Percentiles rank a stretch among this genome's conserved stretches.
These are phyloP conservation scores for Drosophila lini DNA, from an alignment of 1,140 invertebrate genomes.

Conservation along the genomic window DNA sequence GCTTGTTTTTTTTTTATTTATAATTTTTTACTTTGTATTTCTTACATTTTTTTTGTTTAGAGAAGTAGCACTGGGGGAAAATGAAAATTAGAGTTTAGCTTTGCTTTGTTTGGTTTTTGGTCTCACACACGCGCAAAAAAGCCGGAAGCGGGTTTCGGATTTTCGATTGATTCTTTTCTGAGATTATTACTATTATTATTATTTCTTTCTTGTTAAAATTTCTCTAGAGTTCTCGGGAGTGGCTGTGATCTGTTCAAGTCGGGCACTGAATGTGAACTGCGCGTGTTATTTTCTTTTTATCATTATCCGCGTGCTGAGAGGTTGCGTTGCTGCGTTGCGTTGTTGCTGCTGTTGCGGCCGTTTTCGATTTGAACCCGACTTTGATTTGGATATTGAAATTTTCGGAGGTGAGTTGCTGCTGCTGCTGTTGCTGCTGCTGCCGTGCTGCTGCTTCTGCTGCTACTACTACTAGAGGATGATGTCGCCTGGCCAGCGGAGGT, in stretches of 20 bases:
- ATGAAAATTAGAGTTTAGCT: slow-evolving; percentile 34
- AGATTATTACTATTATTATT: slow-evolving; percentile 1
- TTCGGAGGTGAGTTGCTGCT: slow-evolving; percentile 66
- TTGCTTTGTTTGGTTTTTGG: slow-evolving; percentile 34
- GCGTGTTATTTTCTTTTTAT: slow-evolving; percentile 69
- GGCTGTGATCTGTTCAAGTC: slow-evolving; percentile 43
- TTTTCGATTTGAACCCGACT: slow-evolving; percentile 84
- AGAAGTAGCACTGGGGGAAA: slow-evolving; percentile 50
- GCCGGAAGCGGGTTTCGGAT: slow-evolving; percentile 47
- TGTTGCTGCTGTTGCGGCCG: slow-evolving; percentile 84
- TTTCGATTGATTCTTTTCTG: slow-evolving; percentile 9
- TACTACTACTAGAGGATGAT: slow-evolving; percentile 40
- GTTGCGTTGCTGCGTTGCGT: slow-evolving; percentile 71
- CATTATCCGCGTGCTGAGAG: slow-evolving; percentile 73
- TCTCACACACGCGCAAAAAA: slow-evolving; percentile 55
- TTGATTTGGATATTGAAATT: slow-evolving; percentile 84
- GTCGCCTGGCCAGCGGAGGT: slow-evolving; percentile 18
- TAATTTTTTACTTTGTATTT: slow-evolving; percentile 24
- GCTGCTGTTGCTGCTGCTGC: slow-evolving; percentile 28
- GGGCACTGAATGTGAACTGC: slow-evolving; percentile 52
- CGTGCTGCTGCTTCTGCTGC: slow-evolving; percentile 37
- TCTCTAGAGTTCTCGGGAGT: slow-evolving; percentile 24
- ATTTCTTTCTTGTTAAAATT: slow-evolving; percentile 3
- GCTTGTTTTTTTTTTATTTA: slow-evolving; percentile 12
- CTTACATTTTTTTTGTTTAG: slow-evolving; percentile 58